Conservation (phyloP, 2,113 vertebrate species). For the Tylochromis polylepis region DNA sequence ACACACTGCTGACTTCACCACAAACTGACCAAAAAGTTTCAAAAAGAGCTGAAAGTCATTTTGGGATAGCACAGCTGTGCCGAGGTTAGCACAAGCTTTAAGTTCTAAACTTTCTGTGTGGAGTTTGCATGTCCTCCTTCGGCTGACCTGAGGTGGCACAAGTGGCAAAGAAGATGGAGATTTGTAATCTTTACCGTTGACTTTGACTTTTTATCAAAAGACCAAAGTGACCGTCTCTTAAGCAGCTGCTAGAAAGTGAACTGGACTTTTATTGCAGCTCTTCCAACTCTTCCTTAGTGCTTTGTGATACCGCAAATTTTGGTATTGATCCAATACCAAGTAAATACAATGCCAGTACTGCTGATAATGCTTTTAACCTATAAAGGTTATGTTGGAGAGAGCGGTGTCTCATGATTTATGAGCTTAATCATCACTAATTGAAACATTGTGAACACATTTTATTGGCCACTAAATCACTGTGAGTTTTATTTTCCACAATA, state of each 20-base stretch:
- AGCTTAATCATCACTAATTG: not conserved
- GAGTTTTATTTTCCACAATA: not conserved
- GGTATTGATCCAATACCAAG: not conserved
- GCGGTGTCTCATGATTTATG: not conserved
- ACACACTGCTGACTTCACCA: not conserved
- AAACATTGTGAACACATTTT: not conserved
- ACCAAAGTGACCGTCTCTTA: not conserved
- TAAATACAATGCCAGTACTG: not conserved
- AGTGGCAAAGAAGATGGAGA: not conserved
- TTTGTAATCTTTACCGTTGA: not conserved
- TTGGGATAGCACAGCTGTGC: not conserved
- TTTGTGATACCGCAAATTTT: not conserved
- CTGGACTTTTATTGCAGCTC: not conserved
- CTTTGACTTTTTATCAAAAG: not conserved
- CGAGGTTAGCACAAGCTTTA: accelerated
- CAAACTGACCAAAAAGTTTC: not conserved
- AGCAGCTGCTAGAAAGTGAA: not conserved
- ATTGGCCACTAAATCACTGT: not conserved
- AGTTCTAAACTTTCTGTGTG: accelerated
- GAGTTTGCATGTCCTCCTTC: accelerated
- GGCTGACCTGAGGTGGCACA: not conserved
- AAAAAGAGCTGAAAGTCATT: not conserved
- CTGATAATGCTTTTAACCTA: not conserved
- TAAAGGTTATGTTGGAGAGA: not conserved
- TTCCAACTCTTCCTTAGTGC: not conserved